Percentiles rank a stretch among this genome's conserved stretches.
Conservation (phyloP, 2,797 vertebrate genomes). For the Acestrorhynchus altus region DNA sequence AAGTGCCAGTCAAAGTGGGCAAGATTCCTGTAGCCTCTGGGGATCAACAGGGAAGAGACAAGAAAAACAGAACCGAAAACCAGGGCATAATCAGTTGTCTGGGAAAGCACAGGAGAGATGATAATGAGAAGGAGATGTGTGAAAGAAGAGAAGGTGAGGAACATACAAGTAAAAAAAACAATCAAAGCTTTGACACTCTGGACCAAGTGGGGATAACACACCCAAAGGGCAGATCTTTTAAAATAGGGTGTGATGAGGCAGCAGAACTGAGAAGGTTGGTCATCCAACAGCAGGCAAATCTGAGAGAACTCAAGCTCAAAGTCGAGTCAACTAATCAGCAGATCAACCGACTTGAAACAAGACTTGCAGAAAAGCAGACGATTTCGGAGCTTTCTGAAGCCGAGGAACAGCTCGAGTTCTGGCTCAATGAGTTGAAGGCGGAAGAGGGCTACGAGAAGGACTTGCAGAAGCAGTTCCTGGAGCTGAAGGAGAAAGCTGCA, state of each 20-base stretch:
- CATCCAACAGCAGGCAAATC: conserved; percentile 62
- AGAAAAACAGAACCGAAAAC: conserved; percentile 61
- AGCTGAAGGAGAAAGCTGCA: conserved; percentile 69
- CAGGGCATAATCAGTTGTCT: conserved; percentile 72
- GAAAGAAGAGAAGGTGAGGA: conserved; percentile 47
- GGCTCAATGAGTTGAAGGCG: conserved; percentile 79
- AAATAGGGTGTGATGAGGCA: conserved; percentile 56
- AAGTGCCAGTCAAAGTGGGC: conserved; percentile 51
- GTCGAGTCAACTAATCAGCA: conserved; percentile 60
- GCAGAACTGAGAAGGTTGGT: conserved; percentile 65
- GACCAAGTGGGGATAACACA: conserved; percentile 6
- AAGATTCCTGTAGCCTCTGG: conserved; percentile 49
- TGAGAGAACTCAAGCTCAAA: conserved; percentile 71
- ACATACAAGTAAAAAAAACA: conserved; percentile 54
- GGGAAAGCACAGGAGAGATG: conserved; percentile 55
- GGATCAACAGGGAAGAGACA: conserved; percentile 55
- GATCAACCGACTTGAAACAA: conserved; percentile 70
- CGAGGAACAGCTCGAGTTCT: conserved; percentile 76
- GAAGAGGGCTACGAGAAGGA: conserved; percentile 76
- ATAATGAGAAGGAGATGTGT: background rate
- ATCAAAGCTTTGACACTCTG: background rate
- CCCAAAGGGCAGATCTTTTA: conserved; percentile 1
- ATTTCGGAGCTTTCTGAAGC: conserved; percentile 59
- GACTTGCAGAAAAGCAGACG: conserved; percentile 38
- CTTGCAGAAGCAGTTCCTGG: conserved; percentile 76